phyloP scores from a whole-genome alignment of 2,113 vertebrate species.

The Prolemur simus region DNA sequence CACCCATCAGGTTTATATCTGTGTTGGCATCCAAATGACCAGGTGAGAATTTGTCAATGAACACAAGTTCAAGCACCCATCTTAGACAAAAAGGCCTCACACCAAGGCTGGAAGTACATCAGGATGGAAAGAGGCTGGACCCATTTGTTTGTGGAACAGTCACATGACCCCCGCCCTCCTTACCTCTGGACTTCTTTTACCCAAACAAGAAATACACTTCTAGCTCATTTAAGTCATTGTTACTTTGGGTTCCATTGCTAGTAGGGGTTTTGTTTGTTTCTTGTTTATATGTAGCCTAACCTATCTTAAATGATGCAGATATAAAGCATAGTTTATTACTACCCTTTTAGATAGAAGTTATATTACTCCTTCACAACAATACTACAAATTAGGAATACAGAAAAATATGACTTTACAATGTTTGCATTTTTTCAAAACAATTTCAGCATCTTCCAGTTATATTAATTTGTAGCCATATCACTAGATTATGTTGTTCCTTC shows the following conservation, averaged over 20 bases:
- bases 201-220: neutral
- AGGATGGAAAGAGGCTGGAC: neutral
- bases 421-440: neutral
- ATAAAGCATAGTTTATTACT: neutral
- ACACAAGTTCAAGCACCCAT: neutral
- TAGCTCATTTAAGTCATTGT: neutral
- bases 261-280: neutral
- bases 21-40: neutral
- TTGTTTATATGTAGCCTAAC: neutral
- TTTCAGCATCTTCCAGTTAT: neutral
- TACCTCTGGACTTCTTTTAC: neutral
- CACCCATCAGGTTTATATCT: neutral
- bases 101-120: neutral
- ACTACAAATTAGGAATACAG: neutral
- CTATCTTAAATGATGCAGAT: neutral
- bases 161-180: neutral
- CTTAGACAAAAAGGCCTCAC: neutral
- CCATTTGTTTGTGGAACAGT: neutral
- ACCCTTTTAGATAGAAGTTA: neutral
- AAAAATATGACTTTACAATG: neutral
- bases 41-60: neutral
- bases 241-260: neutral
- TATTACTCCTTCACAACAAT: neutral
- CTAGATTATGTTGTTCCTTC: neutral
- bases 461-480: neutral